Evolutionary conservation across 2,888 invertebrate species (phyloP), one percentile per base, ranked within the genome.

Genomic region (Stramonita haemastoma): DNA sequence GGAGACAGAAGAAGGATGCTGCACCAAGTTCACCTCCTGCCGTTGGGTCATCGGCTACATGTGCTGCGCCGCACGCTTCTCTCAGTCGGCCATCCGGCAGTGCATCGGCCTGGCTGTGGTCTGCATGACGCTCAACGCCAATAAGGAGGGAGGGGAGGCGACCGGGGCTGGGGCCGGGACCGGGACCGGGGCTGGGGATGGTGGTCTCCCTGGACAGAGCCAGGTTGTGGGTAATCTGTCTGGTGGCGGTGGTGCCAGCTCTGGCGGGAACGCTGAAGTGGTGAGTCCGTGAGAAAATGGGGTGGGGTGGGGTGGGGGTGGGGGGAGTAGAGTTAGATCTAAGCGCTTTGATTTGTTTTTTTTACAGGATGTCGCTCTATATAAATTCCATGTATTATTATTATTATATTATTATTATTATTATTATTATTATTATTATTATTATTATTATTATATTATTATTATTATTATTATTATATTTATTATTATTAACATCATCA

Each of bases 41-140:
- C 90, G 92, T 22, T 92, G 92, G 92, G 79, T 90, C 34, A 73
- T 92, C 13, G 91, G 90, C n/a, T 92, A 92, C 89, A 22, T 92
- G 90, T 92, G 91, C 73, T 92, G 91, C 77, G 77, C 89, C 17
- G 91, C 89, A 17, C 87, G 91, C n/a, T 90, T 92, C 89, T 83
- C 84, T 1, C 92, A 92, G 89, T 90, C 92, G 29, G 89, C 91
- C 32, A 70, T 92, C 32, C 90, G 92, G 11, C 92, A 92, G 79
- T 87, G 87, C 22, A 90, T 92, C 83, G 92, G 92, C 32, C 86
- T 92, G 86, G 92, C 92, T 19, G 81, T 91, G 46, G 89, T 92
- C 19, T 90, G 90, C 29, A 92, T 92, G 92, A 90, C 92, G 8
- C 5, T 90, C 22, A 46, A 34, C 19, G 11, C 79, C 32, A 1